Evolutionary conservation across 1,140 invertebrate genomes (phyloP), one percentile per base, ranked within the genome.

Genomic region (Solenopsis fugax): DNA sequence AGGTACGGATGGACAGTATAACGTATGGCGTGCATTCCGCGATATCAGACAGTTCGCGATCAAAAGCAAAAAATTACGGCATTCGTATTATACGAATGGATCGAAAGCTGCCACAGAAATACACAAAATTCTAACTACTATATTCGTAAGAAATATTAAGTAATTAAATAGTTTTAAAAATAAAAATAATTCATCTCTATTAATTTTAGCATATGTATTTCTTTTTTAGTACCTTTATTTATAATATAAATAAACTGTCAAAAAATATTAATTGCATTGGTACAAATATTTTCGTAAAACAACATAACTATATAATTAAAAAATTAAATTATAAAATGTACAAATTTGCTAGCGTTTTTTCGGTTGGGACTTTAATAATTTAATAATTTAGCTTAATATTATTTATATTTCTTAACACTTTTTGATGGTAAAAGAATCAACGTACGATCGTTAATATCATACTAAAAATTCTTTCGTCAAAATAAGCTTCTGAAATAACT

Each of bases 61-160:
- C 13, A 41, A 58, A 82, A 48, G 69, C 41, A 84, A 82, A 60
- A 82, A 60, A 34, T 21, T 62, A 62, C 4, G 56, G 10, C 10
- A 10, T 34, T 34, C 18, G 75, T 18, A 48, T 77, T 54, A 71
- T 24, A n/a, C 9, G n/a, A 77, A 60, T 37, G 3, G 41, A 60
- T 9, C 0, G 34, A 54, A 12, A 56, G 7, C 12, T 73, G 24
- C n/a, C n/a, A 5, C 4, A 24, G 16, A 69, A 2, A 13, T 21
- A 18, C n/a, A 50, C 5, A 21, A 50, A 84, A 16, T 9, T 60
- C 0, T 45, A 41, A 10, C 21, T n/a, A n/a, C n/a, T 29, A 29
- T 12, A 13, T 64, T 24, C 2, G 3, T 21, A 48, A 34, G 34
- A 29, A 18, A 64, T 13, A 52, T 21, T 41, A 21, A 45, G 6